Evolutionary conservation across 2,888 invertebrate genomes (phyloP).

Genomic region (Leptinotarsa haldemani): DNA sequence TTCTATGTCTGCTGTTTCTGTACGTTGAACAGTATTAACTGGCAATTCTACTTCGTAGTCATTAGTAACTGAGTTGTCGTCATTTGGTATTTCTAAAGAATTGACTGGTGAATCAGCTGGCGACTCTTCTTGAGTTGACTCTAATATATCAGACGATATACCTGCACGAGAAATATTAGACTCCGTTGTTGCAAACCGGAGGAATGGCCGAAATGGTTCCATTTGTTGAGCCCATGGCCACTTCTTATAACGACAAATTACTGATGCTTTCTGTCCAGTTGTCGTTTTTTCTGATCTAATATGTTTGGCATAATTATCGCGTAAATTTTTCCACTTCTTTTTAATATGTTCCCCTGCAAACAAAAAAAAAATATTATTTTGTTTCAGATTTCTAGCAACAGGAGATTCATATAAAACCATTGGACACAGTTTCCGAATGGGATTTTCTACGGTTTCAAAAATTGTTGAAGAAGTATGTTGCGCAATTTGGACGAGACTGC

Average conservation of each 20-base stretch:
- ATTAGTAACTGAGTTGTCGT: slow-evolving; percentile 6
- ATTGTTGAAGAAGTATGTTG: slow-evolving; percentile 42
- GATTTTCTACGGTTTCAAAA: slow-evolving; percentile 43
- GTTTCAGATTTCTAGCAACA: slow-evolving; percentile 26
- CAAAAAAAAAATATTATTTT: slow-evolving; percentile 8
- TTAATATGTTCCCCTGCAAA: slow-evolving; percentile 9
- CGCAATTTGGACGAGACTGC: slow-evolving; percentile 38
- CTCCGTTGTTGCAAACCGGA: slow-evolving; percentile 3
- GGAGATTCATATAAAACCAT: slow-evolving; percentile 43
- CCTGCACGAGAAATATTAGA: slow-evolving; percentile 5
- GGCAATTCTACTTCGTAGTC: slow-evolving; percentile 3
- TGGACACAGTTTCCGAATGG: slow-evolving; percentile 44
- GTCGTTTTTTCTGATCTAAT: slow-evolving; percentile 1
- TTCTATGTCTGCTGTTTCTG: slow-evolving; percentile 7
- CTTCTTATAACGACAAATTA: slow-evolving; percentile 8
- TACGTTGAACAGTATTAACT: slow-evolving; percentile 5
- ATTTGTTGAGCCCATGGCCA: not conserved
- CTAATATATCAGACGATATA: slow-evolving; percentile 9
- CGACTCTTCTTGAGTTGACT: slow-evolving; percentile 1
- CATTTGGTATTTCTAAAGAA: slow-evolving; percentile 8
- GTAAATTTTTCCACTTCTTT: slow-evolving; percentile 8
- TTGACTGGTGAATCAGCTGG: slow-evolving; percentile 9
- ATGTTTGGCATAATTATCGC: slow-evolving; percentile 9
- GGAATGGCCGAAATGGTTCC: slow-evolving; percentile 8
- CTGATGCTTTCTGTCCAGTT: slow-evolving; percentile 5